phyloP scores from a whole-genome alignment of 1,140 invertebrate genomes.

The Macrosteles quadrilineatus region DNA sequence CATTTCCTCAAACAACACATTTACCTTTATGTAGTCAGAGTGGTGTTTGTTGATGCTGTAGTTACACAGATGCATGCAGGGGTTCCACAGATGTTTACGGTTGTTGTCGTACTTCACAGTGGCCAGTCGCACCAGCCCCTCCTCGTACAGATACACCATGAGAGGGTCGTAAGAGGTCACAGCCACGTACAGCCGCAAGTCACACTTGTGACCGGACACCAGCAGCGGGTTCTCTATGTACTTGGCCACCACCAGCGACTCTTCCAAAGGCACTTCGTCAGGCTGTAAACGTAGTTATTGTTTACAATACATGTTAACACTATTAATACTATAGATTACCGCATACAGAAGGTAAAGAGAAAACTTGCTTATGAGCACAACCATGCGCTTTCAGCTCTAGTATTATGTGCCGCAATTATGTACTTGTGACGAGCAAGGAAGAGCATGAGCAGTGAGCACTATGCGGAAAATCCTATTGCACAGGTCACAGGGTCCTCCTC shows the following conservation, averaged over 20 bases:
- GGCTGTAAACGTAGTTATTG: constrained; percentile 61
- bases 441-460: too few relatives aligned
- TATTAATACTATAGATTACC: too few relatives aligned
- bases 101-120: constrained; percentile 83
- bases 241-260: constrained; percentile 88
- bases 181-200: constrained; percentile 81
- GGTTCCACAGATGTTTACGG: constrained; percentile 83
- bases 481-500: too few relatives aligned
- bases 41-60: constrained; percentile 94
- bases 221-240: constrained; percentile 92
- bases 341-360: too few relatives aligned
- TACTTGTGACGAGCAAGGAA: too few relatives aligned
- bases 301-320: too few relatives aligned
- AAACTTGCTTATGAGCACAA: too few relatives aligned
- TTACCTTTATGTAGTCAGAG: constrained; percentile 82
- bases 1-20: too few relatives aligned
- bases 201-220: constrained; percentile 95
- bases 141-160: constrained; percentile 83
- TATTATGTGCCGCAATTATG: too few relatives aligned
- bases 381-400: too few relatives aligned
- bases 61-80: constrained; percentile 92
- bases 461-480: too few relatives aligned
- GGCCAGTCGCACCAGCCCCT: constrained; percentile 82
- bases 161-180: constrained; percentile 84
- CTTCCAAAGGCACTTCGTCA: constrained; percentile 87